These are phyloP conservation scores for Eristalis arbustorum DNA, from an alignment of 2,888 invertebrate genomes.

Conservation along the genomic window DNA sequence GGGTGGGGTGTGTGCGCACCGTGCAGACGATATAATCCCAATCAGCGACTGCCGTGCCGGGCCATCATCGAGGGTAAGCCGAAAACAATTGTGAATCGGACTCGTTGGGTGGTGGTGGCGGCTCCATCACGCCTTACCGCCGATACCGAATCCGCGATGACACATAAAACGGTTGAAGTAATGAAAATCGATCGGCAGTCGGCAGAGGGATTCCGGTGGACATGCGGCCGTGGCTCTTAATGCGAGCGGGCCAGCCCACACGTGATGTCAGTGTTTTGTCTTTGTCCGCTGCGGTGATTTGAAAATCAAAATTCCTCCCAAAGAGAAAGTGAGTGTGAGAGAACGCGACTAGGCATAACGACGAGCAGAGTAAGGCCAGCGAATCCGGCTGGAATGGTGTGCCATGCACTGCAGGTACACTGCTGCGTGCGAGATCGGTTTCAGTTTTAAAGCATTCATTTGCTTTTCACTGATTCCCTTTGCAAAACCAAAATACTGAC, in stretches of 20 bases:
- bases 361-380: neutral
- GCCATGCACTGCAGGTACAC: neutral
- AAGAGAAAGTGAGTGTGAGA: neutral
- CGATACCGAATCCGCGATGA: constrained; percentile 10
- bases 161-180: constrained; percentile 52
- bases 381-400: neutral
- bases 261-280: constrained; percentile 21
- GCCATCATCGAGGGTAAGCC: neutral
- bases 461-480: neutral
- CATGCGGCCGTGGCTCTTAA: constrained; percentile 28
- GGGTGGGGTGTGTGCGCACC: neutral
- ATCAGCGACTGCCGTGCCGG: neutral
- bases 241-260: constrained; percentile 9
- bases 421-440: neutral
- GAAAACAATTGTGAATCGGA: constrained; percentile 24
- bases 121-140: constrained; percentile 32
- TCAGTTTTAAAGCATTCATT: constrained; percentile 1
- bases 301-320: constrained; percentile 31
- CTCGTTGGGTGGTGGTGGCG: constrained; percentile 11
- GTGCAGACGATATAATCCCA: constrained; percentile 22
- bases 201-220: constrained; percentile 28
- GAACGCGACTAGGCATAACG: neutral
- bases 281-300: constrained; percentile 43
- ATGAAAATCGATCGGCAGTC: constrained; percentile 56
- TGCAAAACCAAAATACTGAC: neutral